Evolutionary conservation across 2,113 vertebrate species (phyloP).

Genomic region (Hoplias malabaricus): DNA sequence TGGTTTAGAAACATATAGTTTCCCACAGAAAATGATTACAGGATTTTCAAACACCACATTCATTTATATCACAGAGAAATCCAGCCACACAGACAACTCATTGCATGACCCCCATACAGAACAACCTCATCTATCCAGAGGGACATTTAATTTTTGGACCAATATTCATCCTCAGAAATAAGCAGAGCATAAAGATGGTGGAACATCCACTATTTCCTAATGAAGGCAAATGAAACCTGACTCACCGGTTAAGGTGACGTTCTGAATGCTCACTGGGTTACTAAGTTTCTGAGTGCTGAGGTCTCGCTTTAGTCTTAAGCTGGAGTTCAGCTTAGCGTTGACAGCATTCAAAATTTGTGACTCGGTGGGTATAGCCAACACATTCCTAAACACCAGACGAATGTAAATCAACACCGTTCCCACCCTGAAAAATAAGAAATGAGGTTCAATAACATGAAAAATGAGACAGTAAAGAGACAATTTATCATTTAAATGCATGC

Average conservation of each 20-base stretch:
- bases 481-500: not conserved
- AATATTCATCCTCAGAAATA: too few relatives aligned
- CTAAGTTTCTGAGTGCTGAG: not conserved
- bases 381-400: not conserved
- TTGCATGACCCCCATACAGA: too few relatives aligned
- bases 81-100: too few relatives aligned
- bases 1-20: too few relatives aligned
- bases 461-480: not conserved
- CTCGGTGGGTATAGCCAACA: not conserved
- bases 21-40: too few relatives aligned
- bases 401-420: slow-evolving; percentile 1
- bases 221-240: not conserved
- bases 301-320: not conserved
- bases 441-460: too few relatives aligned
- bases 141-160: too few relatives aligned
- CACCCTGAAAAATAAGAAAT: not conserved
- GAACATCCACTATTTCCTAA: too few relatives aligned
- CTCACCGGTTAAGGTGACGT: slow-evolving; percentile 1
- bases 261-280: not conserved
- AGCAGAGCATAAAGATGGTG: too few relatives aligned
- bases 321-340: not conserved
- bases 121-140: too few relatives aligned
- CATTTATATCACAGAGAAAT: too few relatives aligned
- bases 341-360: not conserved
- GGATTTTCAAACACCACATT: too few relatives aligned